Evolutionary conservation across 2,797 vertebrate species (phyloP).

Genomic region (Zenarchopterus dispar): DNA sequence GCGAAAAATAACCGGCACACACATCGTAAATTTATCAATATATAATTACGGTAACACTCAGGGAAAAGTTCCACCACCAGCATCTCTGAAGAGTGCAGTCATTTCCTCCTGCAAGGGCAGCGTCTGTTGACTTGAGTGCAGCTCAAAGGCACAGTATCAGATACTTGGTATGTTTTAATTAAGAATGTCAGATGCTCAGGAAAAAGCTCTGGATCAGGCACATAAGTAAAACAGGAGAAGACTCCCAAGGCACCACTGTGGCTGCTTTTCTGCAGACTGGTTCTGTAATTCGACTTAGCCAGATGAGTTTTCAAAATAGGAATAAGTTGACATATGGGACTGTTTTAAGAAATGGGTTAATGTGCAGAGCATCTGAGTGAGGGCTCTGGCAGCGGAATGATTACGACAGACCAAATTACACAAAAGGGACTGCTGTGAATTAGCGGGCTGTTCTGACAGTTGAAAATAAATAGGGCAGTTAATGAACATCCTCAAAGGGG

Average conservation of each 20-base stretch:
- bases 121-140: slow-evolving; percentile 52
- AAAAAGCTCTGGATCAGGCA: slow-evolving; percentile 27
- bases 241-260: slow-evolving; percentile 31
- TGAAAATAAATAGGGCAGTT: slow-evolving; percentile 83
- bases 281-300: slow-evolving; percentile 48
- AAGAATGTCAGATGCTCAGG: slow-evolving; percentile 60
- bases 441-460: slow-evolving; percentile 78
- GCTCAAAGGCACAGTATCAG: slow-evolving; percentile 62
- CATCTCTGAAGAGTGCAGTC: slow-evolving; percentile 40
- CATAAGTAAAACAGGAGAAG: slow-evolving; percentile 28
- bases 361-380: slow-evolving; percentile 39
- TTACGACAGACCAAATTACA: slow-evolving; percentile 66
- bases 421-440: slow-evolving; percentile 66
- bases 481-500: slow-evolving; percentile 78
- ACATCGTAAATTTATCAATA: slow-evolving; percentile 79
- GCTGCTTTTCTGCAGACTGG: slow-evolving; percentile 22
- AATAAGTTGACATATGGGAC: slow-evolving; percentile 52
- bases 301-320: slow-evolving; percentile 34
- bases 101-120: slow-evolving; percentile 63
- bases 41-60: slow-evolving; percentile 74
- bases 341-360: slow-evolving; percentile 47
- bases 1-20: slow-evolving; percentile 67
- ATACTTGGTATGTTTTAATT: slow-evolving; percentile 71
- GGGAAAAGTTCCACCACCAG: slow-evolving; percentile 40
- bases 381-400: slow-evolving; percentile 35